Evolutionary conservation across 2,797 vertebrate species (phyloP).

Genomic region (Sebastiscus albofasciatus): DNA sequence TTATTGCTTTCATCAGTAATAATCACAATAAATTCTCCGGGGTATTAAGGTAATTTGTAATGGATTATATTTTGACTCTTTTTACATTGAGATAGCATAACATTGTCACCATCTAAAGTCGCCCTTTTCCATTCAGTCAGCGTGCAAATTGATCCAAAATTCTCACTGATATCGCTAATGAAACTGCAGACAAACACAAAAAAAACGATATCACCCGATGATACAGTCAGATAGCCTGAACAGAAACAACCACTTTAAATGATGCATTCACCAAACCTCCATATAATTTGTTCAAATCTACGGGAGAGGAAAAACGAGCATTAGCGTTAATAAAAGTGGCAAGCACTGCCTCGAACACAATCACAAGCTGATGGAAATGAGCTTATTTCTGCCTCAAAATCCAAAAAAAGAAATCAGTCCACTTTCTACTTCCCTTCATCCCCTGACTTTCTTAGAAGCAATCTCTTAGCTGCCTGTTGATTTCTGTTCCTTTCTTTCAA

Average conservation of each 20-base stretch:
- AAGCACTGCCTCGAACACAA: neutral
- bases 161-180: neutral
- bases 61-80: neutral
- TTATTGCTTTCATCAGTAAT: neutral
- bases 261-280: neutral
- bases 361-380: conserved; percentile 18
- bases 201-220: neutral
- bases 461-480: neutral
- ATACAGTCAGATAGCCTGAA: neutral
- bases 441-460: neutral
- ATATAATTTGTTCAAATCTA: neutral
- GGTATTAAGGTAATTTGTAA: neutral
- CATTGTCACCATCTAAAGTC: neutral
- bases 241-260: neutral
- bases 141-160: neutral
- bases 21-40: neutral
- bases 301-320: neutral
- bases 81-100: neutral
- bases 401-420: neutral
- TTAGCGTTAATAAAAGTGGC: neutral
- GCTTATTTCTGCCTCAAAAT: conserved; percentile 1
- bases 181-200: neutral
- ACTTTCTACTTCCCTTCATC: neutral
- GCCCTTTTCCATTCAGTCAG: neutral
- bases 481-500: neutral